These are phyloP conservation scores for Telmatherina bonti DNA, from an alignment of 2,797 vertebrate species.

Conservation along the genomic window DNA sequence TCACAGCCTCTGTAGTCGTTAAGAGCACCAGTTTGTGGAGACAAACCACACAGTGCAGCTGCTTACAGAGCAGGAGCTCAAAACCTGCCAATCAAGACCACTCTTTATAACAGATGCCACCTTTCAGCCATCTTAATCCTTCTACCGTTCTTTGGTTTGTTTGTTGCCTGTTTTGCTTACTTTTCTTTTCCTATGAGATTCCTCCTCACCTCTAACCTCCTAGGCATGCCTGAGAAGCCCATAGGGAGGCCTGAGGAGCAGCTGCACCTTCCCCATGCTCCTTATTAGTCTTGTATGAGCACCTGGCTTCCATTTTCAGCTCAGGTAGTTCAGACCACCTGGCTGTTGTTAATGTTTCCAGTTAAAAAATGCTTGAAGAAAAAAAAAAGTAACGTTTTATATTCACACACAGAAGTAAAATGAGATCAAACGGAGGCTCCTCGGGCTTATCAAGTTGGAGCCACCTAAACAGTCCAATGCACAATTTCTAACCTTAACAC, in stretches of 20 bases:
- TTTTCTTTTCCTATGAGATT: conserved; percentile 33
- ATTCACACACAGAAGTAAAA: conserved; percentile 18
- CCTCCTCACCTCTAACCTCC: conserved; percentile 44
- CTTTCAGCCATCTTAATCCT: conserved; percentile 25
- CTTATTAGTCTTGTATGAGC: conserved; percentile 60
- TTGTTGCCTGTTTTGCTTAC: conserved; percentile 8
- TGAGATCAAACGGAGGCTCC: conserved; percentile 16
- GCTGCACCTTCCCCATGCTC: conserved; percentile 58
- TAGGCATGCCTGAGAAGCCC: conserved; percentile 45
- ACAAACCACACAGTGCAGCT: conserved; percentile 25
- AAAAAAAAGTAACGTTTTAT: conserved; percentile 18
- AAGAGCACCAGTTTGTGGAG: conserved; percentile 25
- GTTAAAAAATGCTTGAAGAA: conserved; percentile 27
- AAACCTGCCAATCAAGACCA: conserved; percentile 23
- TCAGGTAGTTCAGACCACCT: conserved; percentile 51
- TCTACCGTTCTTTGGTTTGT: conserved; percentile 18
- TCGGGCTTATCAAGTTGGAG: background rate
- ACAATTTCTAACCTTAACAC: conserved; percentile 14
- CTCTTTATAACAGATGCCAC: conserved; percentile 10
- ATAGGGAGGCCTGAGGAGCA: conserved; percentile 48
- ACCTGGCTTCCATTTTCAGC: conserved; percentile 57
- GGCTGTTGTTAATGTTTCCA: conserved; percentile 23
- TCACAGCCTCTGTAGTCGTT: conserved; percentile 24
- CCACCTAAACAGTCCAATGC: conserved; percentile 17
- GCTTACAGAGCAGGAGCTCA: conserved; percentile 28